These are phyloP conservation scores for Vanessa atalanta DNA, from an alignment of 1,140 invertebrate species.

Conservation along the genomic window DNA sequence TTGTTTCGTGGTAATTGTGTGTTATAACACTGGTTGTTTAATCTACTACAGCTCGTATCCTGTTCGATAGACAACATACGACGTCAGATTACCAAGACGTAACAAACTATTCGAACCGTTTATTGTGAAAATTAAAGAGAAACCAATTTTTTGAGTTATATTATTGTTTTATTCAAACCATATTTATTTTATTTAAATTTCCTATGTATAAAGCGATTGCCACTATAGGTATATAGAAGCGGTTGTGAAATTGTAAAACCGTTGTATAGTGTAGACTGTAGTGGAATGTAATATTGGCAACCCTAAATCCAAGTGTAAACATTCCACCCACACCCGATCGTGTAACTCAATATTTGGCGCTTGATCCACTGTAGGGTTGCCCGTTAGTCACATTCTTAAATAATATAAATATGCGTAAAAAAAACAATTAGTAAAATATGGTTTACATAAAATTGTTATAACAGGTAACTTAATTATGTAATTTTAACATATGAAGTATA, in stretches of 20 bases:
- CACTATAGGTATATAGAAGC: not conserved
- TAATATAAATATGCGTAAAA: too few relatives aligned
- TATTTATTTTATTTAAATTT: too few relatives aligned
- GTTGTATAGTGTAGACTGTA: conserved; percentile 40
- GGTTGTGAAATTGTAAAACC: not conserved
- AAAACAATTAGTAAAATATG: too few relatives aligned
- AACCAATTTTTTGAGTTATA: not conserved
- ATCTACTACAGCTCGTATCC: conserved; percentile 44
- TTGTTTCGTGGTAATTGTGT: conserved; percentile 57
- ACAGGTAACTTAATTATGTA: too few relatives aligned
- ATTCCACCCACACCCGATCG: conserved; percentile 62
- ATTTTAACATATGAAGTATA: too few relatives aligned
- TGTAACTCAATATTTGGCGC: conserved; percentile 68
- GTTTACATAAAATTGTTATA: too few relatives aligned
- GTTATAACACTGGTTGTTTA: conserved; percentile 51
- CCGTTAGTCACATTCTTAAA: too few relatives aligned
- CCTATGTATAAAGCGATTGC: too few relatives aligned
- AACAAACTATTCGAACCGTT: not conserved
- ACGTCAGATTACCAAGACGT: not conserved
- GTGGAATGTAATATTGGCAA: conserved; percentile 71
- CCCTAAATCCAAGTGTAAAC: conserved; percentile 74
- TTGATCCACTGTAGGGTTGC: conserved; percentile 53
- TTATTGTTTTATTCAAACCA: not conserved
- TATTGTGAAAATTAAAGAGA: not conserved
- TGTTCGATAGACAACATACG: conserved; percentile 21